phyloP scores from a whole-genome alignment of 2,797 vertebrate genomes.

The Danio tinwini region DNA sequence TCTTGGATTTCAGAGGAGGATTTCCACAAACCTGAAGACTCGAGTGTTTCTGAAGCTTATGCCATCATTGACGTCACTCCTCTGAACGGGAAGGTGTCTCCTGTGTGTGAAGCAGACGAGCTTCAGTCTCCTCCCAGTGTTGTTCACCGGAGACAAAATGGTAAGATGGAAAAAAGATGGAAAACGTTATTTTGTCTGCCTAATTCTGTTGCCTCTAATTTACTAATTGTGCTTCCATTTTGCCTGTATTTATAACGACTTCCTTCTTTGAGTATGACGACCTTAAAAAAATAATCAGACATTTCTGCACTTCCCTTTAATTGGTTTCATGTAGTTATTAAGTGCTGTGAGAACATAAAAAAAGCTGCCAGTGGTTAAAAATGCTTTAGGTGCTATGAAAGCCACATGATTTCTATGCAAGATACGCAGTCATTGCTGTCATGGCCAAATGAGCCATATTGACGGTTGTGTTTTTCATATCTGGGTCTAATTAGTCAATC shows the following conservation, averaged over 20 bases:
- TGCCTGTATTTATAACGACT: not conserved
- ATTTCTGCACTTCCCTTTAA: not conserved
- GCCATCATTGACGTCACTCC: constrained; percentile 15
- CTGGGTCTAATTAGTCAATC: no score
- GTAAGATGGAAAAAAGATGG: constrained; percentile 69
- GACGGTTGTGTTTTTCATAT: no score
- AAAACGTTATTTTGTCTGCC: not conserved
- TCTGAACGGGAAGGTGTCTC: constrained; percentile 40
- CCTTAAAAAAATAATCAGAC: not conserved
- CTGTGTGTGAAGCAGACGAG: constrained; percentile 51
- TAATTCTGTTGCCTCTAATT: not conserved
- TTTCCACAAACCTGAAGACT: constrained; percentile 84
- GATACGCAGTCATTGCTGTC: no score
- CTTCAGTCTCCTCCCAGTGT: constrained; percentile 73
- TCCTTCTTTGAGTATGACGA: no score
- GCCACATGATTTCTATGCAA: no score
- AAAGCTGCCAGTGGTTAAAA: not conserved
- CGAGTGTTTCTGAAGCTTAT: constrained; percentile 56
- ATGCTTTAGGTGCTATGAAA: not conserved
- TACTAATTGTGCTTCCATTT: not conserved
- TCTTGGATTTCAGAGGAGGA: constrained; percentile 97
- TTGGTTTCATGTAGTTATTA: not conserved
- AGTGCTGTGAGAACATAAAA: not conserved
- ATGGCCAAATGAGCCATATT: no score
- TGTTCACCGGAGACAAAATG: constrained; percentile 90